A percentile compares a stretch with the other conserved stretches of the same genome.
These are phyloP conservation scores for Puntigrus tetrazona DNA, from an alignment of 2,113 vertebrate genomes.

Conservation along the genomic window DNA sequence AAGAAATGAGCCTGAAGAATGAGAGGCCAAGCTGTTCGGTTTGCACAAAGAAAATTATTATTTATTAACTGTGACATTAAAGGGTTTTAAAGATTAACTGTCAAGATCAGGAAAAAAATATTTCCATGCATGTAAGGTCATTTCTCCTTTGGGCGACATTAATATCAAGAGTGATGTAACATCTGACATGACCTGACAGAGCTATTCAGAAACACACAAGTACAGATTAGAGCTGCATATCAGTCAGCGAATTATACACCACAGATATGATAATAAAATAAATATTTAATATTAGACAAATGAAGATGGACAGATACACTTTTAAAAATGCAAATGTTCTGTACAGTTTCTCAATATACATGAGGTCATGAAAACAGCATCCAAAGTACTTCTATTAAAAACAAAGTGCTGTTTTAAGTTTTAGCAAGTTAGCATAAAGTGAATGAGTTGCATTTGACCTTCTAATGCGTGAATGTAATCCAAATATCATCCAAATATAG, in stretches of 20 bases:
- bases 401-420: background rate
- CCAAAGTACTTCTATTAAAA: background rate
- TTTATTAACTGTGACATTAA: background rate
- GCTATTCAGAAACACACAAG: background rate
- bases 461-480: background rate
- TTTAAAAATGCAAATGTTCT: background rate
- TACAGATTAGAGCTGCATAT: background rate
- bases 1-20: background rate
- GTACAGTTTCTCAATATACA: background rate
- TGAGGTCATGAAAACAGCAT: background rate
- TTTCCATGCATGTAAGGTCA: background rate
- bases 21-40: background rate
- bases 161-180: constrained; percentile 2
- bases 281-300: background rate
- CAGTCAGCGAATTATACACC: background rate
- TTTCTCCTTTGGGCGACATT: background rate
- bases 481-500: background rate
- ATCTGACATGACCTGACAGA: background rate
- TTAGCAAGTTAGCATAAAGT: background rate
- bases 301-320: background rate
- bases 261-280: background rate
- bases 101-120: background rate
- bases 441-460: background rate
- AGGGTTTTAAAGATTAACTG: background rate
- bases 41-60: background rate